These are phyloP conservation scores for Orthosia cruda DNA, from an alignment of 2,888 invertebrate species.

Conservation along the genomic window DNA sequence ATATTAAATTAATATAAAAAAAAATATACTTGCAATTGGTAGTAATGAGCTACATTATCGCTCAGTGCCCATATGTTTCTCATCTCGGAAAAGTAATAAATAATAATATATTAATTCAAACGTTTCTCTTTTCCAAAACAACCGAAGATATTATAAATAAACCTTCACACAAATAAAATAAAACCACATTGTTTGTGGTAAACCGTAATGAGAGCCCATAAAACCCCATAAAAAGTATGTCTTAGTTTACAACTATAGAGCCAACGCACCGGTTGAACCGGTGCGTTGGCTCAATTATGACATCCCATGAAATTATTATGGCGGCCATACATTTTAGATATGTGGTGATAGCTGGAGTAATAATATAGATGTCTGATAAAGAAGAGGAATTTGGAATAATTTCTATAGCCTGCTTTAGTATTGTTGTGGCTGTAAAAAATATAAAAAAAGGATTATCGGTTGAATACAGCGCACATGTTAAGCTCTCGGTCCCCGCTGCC, in stretches of 20 bases:
- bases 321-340: constrained; percentile 38
- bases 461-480: not conserved
- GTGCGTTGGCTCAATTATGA: constrained; percentile 53
- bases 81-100: too few relatives aligned
- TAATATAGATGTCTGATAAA: constrained; percentile 27
- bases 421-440: not conserved
- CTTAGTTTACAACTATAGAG: constrained; percentile 48
- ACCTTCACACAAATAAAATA: not conserved
- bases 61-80: too few relatives aligned
- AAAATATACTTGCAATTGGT: too few relatives aligned
- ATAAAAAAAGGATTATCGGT: not conserved
- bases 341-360: constrained; percentile 35
- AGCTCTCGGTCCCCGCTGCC: too few relatives aligned
- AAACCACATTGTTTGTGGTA: constrained; percentile 31
- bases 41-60: too few relatives aligned
- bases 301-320: constrained; percentile 56
- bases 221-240: constrained; percentile 49
- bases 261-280: too few relatives aligned
- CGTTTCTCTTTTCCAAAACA: not conserved
- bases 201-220: constrained; percentile 50
- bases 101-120: not conserved
- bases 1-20: too few relatives aligned
- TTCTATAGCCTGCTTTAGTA: not conserved
- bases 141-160: constrained; percentile 10
- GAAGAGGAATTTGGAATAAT: constrained; percentile 35